phyloP scores from a whole-genome alignment of 2,888 invertebrate genomes.

The Podabrus alpinus region DNA sequence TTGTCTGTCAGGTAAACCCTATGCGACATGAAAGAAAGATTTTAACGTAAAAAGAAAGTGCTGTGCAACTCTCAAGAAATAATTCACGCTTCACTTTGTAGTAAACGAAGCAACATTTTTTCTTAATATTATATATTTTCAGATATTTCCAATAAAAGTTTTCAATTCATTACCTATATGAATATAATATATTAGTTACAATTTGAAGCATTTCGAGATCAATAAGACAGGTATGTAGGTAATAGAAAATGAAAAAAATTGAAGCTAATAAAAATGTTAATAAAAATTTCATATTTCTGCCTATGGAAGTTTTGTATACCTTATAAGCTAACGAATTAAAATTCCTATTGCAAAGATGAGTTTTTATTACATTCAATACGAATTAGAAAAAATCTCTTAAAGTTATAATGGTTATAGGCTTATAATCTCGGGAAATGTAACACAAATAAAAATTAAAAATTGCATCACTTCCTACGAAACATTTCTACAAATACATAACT shows the following conservation, averaged over 20 bases:
- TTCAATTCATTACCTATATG: background rate
- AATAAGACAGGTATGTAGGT: background rate
- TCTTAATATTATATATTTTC: background rate
- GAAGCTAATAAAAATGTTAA: too few species aligned
- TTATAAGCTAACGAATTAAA: too few species aligned
- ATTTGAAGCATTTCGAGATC: background rate
- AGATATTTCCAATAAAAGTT: background rate
- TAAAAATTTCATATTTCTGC: too few species aligned
- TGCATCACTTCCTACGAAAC: too few species aligned
- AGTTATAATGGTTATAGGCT: too few species aligned
- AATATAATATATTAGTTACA: too few species aligned
- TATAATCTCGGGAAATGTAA: background rate
- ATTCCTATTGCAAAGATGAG: too few species aligned
- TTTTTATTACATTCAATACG: too few species aligned
- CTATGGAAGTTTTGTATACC: too few species aligned
- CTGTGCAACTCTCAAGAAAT: background rate
- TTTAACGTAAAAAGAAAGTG: constrained; percentile 6
- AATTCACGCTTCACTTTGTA: background rate
- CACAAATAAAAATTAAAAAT: too few species aligned
- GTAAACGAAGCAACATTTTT: background rate
- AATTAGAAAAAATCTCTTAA: too few species aligned
- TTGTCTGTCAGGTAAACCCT: constrained; percentile 33
- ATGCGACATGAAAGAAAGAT: constrained; percentile 5
- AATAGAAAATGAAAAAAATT: too few species aligned
- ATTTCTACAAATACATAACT: background rate